Percentiles rank a stretch among this genome's conserved stretches.
Evolutionary conservation across 2,797 vertebrate genomes (phyloP).

Genomic region (Rhinatrema bivittatum): DNA sequence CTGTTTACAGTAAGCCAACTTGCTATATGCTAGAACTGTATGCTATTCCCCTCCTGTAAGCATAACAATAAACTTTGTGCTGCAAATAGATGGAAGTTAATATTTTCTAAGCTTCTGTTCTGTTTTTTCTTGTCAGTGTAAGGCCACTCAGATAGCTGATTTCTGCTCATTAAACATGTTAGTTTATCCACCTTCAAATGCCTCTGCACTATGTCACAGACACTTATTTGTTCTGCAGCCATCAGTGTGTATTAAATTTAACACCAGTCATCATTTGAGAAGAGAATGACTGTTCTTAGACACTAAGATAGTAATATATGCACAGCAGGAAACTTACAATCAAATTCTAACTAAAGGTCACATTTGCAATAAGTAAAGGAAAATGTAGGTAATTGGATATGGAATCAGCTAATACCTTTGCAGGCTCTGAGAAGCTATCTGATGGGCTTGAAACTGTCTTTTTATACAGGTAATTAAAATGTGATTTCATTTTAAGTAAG

Average conservation of each 20-base stretch:
- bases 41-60: background rate
- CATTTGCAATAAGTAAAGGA: slow-evolving; percentile 90
- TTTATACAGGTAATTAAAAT: slow-evolving; percentile 46
- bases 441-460: slow-evolving; percentile 73
- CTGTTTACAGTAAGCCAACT: too few species aligned
- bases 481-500: slow-evolving; percentile 26
- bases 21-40: background rate
- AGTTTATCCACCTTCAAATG: slow-evolving; percentile 65
- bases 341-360: slow-evolving; percentile 92
- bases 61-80: background rate
- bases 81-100: slow-evolving; percentile 1
- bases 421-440: slow-evolving; percentile 66
- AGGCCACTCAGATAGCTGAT: slow-evolving; percentile 69
- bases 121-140: slow-evolving; percentile 50
- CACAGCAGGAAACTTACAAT: slow-evolving; percentile 80
- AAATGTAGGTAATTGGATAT: slow-evolving; percentile 89
- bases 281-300: slow-evolving; percentile 42
- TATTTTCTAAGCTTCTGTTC: slow-evolving; percentile 30
- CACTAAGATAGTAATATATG: slow-evolving; percentile 45
- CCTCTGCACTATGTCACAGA: slow-evolving; percentile 77
- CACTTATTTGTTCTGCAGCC: slow-evolving; percentile 78
- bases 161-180: slow-evolving; percentile 75
- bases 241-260: slow-evolving; percentile 85
- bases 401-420: slow-evolving; percentile 69
- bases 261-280: slow-evolving; percentile 66